phyloP scores from a whole-genome alignment of 1,140 invertebrate species.

The Drosophila melanogaster region DNA sequence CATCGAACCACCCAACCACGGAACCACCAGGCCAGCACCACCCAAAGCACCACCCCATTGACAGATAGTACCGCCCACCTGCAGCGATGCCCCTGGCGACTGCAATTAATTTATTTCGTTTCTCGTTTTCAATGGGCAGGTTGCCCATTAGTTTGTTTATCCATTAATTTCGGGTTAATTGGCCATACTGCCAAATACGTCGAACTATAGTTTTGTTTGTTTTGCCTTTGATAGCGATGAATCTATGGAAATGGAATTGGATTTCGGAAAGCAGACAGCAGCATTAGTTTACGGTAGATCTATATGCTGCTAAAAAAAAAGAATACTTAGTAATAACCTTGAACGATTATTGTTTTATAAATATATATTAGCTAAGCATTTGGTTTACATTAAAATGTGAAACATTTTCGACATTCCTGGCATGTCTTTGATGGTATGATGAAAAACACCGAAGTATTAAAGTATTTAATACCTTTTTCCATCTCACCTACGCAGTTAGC shows the following conservation, averaged over 20 bases:
- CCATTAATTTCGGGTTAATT: conserved; percentile 74
- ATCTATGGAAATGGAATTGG: conserved; percentile 11
- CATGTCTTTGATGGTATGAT: no score
- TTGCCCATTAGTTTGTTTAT: conserved; percentile 59
- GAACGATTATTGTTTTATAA: background rate
- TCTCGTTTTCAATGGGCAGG: conserved; percentile 28
- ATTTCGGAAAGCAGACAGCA: conserved; percentile 2
- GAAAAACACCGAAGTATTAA: no score
- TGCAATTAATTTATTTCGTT: conserved; percentile 74
- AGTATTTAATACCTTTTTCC: background rate
- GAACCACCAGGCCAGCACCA: conserved; percentile 1
- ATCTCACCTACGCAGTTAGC: background rate
- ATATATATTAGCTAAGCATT: conserved; percentile 1
- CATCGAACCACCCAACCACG: conserved; percentile 2
- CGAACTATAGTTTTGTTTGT: conserved; percentile 37
- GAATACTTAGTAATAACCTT: conserved; percentile 1
- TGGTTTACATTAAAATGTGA: no score
- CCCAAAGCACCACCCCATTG: conserved; percentile 29
- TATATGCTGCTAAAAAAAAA: background rate
- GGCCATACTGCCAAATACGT: conserved; percentile 40
- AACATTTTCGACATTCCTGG: no score
- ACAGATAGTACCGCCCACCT: conserved; percentile 52
- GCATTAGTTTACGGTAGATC: background rate
- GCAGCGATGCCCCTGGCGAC: conserved; percentile 58
- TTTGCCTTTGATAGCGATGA: conserved; percentile 12